These are phyloP conservation scores for Plebejus anna DNA, from an alignment of 2,888 invertebrate genomes.

Conservation along the genomic window DNA sequence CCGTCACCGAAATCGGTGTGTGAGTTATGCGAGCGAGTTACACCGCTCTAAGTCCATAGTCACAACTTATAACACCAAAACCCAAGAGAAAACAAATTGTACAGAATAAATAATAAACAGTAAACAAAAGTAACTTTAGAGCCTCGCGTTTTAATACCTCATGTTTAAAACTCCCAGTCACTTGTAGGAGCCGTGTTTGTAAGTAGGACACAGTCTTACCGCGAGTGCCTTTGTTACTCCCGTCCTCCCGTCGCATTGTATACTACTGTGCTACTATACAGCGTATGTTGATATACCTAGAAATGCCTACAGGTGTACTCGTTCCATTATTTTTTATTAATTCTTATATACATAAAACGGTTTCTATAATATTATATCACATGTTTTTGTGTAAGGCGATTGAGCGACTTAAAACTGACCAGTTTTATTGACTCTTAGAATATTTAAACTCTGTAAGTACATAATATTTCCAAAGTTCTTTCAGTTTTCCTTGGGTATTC, in stretches of 20 bases:
- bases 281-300: constrained; percentile 34
- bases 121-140: constrained; percentile 22
- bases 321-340: constrained; percentile 23
- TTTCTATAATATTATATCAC: background rate
- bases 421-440: background rate
- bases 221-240: constrained; percentile 32
- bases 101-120: background rate
- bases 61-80: background rate
- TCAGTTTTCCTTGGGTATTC: background rate
- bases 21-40: no score
- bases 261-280: background rate
- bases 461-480: background rate
- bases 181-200: constrained; percentile 29
- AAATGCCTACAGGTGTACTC: constrained; percentile 33
- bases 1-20: no score
- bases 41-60: background rate
- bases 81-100: background rate
- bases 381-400: background rate
- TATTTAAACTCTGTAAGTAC: background rate
- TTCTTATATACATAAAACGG: background rate
- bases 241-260: constrained; percentile 33
- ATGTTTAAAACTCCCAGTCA: constrained; percentile 31
- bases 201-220: constrained; percentile 31
- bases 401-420: background rate
- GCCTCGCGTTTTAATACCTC: constrained; percentile 25